These are phyloP conservation scores for Drepanosiphum platanoidis DNA, from an alignment of 2,888 invertebrate genomes.

Conservation along the genomic window DNA sequence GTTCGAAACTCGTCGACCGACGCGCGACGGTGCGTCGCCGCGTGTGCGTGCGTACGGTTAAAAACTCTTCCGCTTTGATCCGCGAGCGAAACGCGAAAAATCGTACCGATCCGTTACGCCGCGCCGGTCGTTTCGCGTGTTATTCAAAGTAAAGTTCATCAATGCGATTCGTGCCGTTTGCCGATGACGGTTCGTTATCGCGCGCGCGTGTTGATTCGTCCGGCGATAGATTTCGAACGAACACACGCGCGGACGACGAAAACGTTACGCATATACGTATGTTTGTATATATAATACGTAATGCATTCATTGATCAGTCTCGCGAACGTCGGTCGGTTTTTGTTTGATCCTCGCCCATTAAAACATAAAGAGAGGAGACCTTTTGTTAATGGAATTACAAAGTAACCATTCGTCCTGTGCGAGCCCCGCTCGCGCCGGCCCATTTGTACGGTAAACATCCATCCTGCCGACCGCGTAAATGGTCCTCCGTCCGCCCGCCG, in stretches of 20 bases:
- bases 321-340: conserved; percentile 5
- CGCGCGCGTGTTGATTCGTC: neutral
- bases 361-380: neutral
- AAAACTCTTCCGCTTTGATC: too few species aligned
- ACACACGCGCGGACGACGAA: neutral
- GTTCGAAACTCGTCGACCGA: too few species aligned
- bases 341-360: conserved; percentile 29
- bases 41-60: too few species aligned
- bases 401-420: neutral
- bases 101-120: neutral
- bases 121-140: neutral
- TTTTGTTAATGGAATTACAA: conserved; percentile 34
- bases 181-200: neutral
- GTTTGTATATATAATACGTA: neutral
- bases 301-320: neutral
- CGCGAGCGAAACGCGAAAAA: too few species aligned
- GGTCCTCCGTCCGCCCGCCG: neutral
- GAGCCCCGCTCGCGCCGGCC: neutral
- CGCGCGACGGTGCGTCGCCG: too few species aligned
- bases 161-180: neutral
- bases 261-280: neutral
- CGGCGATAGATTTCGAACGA: neutral
- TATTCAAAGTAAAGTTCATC: neutral
- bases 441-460: conserved; percentile 43
- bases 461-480: conserved; percentile 15